phyloP scores from a whole-genome alignment of 2,888 invertebrate genomes.

The Diarsia brunnea region DNA sequence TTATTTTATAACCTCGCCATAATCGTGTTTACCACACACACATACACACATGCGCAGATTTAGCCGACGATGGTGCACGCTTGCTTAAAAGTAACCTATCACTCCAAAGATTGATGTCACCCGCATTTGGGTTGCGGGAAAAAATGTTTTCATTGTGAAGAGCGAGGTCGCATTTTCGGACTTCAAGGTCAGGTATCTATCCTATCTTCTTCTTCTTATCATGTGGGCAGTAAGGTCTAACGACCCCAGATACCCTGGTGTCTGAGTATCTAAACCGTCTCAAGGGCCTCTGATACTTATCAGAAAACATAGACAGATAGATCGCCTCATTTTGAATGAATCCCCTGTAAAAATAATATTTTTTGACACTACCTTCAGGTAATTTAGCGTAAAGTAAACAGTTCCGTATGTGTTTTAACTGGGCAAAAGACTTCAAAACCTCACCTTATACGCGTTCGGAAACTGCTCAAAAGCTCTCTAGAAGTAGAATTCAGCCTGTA shows the following conservation, averaged over 20 bases:
- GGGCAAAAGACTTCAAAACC: slow-evolving; percentile 16
- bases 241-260: too few species aligned
- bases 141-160: background rate
- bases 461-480: slow-evolving; percentile 69
- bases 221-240: too few species aligned
- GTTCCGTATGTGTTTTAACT: background rate
- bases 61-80: background rate
- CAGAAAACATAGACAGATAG: background rate
- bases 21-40: too few species aligned
- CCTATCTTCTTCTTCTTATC: too few species aligned
- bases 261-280: too few species aligned
- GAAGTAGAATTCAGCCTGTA: slow-evolving; percentile 72
- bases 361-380: too few species aligned
- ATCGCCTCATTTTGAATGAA: background rate
- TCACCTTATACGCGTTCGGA: slow-evolving; percentile 69
- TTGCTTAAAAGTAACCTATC: background rate
- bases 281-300: background rate
- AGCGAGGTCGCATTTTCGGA: background rate
- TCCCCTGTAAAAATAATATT: background rate
- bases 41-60: too few species aligned
- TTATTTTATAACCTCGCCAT: background rate
- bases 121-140: background rate
- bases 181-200: too few species aligned
- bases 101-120: background rate
- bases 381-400: background rate